Evolutionary conservation across 2,888 invertebrate genomes (phyloP), one percentile per base, ranked within the genome.

Genomic region (Yponomeuta sedellus): DNA sequence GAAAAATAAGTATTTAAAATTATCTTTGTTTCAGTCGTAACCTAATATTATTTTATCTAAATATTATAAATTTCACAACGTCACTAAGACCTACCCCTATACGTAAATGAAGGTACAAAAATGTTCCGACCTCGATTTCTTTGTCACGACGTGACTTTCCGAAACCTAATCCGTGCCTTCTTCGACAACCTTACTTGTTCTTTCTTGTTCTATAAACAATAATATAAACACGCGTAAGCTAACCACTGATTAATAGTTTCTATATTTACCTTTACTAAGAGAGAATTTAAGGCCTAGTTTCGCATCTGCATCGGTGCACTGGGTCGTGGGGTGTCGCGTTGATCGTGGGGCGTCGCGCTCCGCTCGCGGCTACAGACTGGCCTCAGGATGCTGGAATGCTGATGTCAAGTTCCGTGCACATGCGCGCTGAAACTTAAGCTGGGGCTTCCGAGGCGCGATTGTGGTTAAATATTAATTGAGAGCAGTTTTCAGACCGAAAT

Each of bases 391-490:
- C 72, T 74, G 73, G 64, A 73, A 70, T 71, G 68, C 69, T 70
- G 74, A 75, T 77, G 74, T 76, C 77, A 75, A 75, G 78, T 75
- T 71, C 68, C 72, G 69, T 74, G 74, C 82, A 81, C 83, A 80
- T 75, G 83, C 83, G 81, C 70, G 59, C 39, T 64, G 67, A 66
- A 20, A 56, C 59, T 70, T 70, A 73, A 72, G 65, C 69, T 67
- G 61, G 66, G 59, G 66, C 72, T 70, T 65, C 64, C 25, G 10
- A 12, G 59, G 16, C 20, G 25, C 59, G 59, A 25, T 25, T 2
- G 59, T 16, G 44, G 4, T 16, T 2, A 16, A 52, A 52, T 52
- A 52, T 16, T 12, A 4, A 44, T 44, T 25, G 25, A 25, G 6
- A 5, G 8, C 8, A 34, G 34, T 34, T 34, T 34, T 0, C 10